A percentile compares a stretch with the other conserved stretches of the same genome.
Conservation (phyloP, 2,888 invertebrate genomes). For the Lasioglossum calceatum region DNA sequence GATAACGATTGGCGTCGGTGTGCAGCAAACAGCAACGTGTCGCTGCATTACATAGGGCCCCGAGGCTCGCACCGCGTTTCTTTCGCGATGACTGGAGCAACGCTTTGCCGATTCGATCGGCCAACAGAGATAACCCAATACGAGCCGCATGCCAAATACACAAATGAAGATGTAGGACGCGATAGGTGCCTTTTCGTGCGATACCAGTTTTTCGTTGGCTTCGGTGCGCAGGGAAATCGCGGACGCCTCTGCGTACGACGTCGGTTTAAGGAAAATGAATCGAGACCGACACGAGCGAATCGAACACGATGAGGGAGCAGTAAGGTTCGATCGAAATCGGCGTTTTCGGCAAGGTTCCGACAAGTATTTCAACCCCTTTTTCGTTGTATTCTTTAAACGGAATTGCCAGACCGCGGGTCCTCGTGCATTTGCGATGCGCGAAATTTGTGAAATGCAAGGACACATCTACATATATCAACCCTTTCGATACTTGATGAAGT, state of each 20-base stretch:
- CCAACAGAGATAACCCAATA: conserved; percentile 59
- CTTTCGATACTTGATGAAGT: no score
- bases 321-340: not conserved
- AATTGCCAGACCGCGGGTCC: no score
- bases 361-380: not conserved
- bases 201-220: conserved; percentile 53
- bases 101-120: conserved; percentile 61
- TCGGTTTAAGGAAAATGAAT: conserved; percentile 23
- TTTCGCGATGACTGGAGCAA: conserved; percentile 50
- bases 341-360: not conserved
- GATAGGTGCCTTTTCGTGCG: conserved; percentile 61
- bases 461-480: no score
- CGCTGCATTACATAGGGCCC: conserved; percentile 50
- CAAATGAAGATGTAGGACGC: conserved; percentile 63
- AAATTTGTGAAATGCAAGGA: no score
- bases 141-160: conserved; percentile 53
- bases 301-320: not conserved
- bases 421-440: no score
- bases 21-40: conserved; percentile 38
- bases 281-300: not conserved
- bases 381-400: not conserved
- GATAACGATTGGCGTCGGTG: conserved; percentile 74
- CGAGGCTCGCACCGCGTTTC: conserved; percentile 55
- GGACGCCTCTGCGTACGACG: conserved; percentile 9
- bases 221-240: conserved; percentile 23